Base-by-base conservation (phyloP, 2,888 invertebrate genomes). In the Melanargia galathea region DNA sequence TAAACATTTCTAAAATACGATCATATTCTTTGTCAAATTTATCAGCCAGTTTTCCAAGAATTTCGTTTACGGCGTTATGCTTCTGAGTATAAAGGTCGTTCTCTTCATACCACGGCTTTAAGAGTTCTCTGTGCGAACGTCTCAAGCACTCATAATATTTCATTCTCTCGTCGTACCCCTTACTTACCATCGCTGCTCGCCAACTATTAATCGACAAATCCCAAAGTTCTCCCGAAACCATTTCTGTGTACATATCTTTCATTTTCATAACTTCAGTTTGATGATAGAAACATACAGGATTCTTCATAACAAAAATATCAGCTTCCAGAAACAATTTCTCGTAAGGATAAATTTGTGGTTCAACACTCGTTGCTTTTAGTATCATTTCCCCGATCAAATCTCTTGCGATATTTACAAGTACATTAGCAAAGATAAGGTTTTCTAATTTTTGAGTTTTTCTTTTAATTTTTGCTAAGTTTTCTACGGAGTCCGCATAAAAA, bases 221-320 rank as follows among this genome's bases (percentile, higher is more conserved):
- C 91, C 91, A 91, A 11, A 55, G 6, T 45, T 76, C 61, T 0
- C 66, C 71, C 1, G 75, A 72, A 4, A 54, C 67, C 83, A 91
- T 84, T 71, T 87, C 84, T 8, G 65, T 67, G 54, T 82, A 90
- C 3, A 76, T 35, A 4, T 77, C 75, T 56, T 79, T 83, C 79
- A 91, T 78, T 70, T 80, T 81, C 30, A 66, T 63, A 0, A 91
- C 85, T 71, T 88, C 86, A 8, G 89, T 85, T 70, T 91, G 90
- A 67, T 90, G 90, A 67, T 90, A 91, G 63, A 77, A 90, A 59
- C 86, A 89, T 33, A 87, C 81, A 1, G 87, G 86, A 70, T 91
- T 91, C 67, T 84, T 90, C 83, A 89, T 80, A 3, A 82, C 68
- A 75, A 90, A 91, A 11, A 89, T 70, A 73, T 90, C 87, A 0